A percentile compares a stretch with the other conserved stretches of the same genome.
Evolutionary conservation across 2,113 vertebrate species (phyloP).

Genomic region (Montifringilla adamsi): DNA sequence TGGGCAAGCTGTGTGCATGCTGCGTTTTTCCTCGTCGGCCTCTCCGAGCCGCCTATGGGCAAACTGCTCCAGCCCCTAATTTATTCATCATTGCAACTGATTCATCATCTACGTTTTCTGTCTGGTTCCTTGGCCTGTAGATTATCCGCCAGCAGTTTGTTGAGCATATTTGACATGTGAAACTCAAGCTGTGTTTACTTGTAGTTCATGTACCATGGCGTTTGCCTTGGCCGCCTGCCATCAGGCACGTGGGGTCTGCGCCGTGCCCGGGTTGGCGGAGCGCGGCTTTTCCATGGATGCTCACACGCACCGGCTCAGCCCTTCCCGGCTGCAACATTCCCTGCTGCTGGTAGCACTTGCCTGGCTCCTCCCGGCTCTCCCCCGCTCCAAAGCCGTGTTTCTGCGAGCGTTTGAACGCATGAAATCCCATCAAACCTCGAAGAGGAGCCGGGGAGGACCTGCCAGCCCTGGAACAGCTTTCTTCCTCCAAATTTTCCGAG

Average conservation of each 20-base stretch:
- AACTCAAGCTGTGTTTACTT: conserved; percentile 71
- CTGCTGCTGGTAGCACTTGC: neutral
- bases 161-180: conserved; percentile 71
- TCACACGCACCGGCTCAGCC: neutral
- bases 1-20: neutral
- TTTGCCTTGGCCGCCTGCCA: conserved; percentile 65
- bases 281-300: conserved; percentile 9
- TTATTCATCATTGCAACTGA: conserved; percentile 63
- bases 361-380: neutral
- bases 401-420: neutral
- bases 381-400: neutral
- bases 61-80: conserved; percentile 24
- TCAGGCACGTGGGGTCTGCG: conserved; percentile 39
- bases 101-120: conserved; percentile 60
- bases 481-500: neutral
- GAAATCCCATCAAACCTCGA: neutral
- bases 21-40: neutral
- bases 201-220: conserved; percentile 70
- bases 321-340: neutral
- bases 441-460: neutral
- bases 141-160: conserved; percentile 67
- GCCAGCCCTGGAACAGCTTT: neutral
- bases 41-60: neutral
- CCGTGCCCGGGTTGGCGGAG: conserved; percentile 31
- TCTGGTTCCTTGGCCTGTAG: conserved; percentile 66